Percentiles rank a stretch among this genome's conserved stretches.
phyloP scores from a whole-genome alignment of 2,888 invertebrate species.

The Cryptocephalus primarius region DNA sequence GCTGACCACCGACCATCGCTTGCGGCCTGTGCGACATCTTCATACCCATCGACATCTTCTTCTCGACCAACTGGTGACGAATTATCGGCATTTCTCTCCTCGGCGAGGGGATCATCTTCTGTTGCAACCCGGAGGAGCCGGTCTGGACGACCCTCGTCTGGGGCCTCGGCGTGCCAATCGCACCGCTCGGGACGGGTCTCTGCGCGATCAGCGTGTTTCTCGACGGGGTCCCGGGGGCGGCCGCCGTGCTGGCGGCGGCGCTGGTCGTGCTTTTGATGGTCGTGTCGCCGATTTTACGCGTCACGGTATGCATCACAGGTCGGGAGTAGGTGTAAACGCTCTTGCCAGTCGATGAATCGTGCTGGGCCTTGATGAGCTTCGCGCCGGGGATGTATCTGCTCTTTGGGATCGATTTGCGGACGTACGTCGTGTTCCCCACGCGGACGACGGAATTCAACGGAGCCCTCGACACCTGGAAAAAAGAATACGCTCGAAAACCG shows the following conservation, averaged over 20 bases:
- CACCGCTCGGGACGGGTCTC: slow-evolving; percentile 1
- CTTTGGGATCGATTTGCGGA: slow-evolving; percentile 2
- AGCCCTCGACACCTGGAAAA: background rate
- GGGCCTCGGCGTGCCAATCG: slow-evolving; percentile 1
- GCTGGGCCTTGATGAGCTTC: slow-evolving; percentile 10
- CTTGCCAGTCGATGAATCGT: slow-evolving; percentile 8
- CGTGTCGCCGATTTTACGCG: slow-evolving; percentile 24
- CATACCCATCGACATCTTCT: no score
- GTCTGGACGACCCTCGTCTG: slow-evolving; percentile 10
- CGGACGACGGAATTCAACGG: background rate
- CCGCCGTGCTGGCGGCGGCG: background rate
- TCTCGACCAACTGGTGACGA: slow-evolving; percentile 9
- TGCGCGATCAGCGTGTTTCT: background rate
- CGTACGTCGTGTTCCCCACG: background rate
- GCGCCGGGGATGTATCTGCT: slow-evolving; percentile 4
- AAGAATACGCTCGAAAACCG: no score
- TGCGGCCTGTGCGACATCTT: background rate
- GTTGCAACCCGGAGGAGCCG: slow-evolving; percentile 3
- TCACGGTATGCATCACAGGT: slow-evolving; percentile 6
- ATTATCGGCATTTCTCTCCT: slow-evolving; percentile 7
- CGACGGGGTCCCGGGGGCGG: background rate
- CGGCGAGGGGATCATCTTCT: slow-evolving; percentile 4
- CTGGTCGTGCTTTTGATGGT: slow-evolving; percentile 14
- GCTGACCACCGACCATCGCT: slow-evolving; percentile 1
- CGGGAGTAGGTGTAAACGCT: slow-evolving; percentile 15